These are phyloP conservation scores for Hyperoodon ampullatus DNA, from an alignment of 2,113 vertebrate genomes.

Conservation along the genomic window DNA sequence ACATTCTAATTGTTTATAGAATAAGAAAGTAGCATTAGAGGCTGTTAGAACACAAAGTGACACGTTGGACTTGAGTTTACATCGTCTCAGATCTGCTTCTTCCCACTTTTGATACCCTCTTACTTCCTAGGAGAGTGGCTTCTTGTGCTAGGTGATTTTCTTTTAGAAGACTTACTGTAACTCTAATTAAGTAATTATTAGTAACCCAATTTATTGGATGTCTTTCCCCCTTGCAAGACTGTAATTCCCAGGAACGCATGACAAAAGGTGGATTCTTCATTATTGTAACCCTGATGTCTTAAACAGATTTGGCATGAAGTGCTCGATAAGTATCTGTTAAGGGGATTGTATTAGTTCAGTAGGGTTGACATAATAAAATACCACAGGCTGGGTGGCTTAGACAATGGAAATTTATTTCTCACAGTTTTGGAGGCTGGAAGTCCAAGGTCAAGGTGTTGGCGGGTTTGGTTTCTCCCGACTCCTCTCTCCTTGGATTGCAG, in stretches of 20 bases:
- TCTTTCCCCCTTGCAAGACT: neutral
- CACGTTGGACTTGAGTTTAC: neutral
- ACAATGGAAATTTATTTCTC: neutral
- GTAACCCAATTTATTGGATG: neutral
- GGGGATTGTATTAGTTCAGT: neutral
- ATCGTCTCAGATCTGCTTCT: neutral
- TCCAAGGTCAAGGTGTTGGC: neutral
- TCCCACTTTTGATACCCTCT: neutral
- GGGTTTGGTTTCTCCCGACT: neutral
- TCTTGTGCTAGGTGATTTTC: neutral
- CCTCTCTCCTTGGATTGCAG: neutral
- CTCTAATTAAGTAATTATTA: conserved; percentile 23
- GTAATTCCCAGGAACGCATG: neutral
- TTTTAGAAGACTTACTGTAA: neutral
- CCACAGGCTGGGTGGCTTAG: neutral
- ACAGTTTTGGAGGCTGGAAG: neutral
- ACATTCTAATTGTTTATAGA: neutral
- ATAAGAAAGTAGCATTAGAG: neutral
- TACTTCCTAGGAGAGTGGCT: neutral
- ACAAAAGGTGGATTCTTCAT: neutral
- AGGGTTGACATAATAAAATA: neutral
- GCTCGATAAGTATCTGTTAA: neutral
- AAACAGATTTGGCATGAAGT: neutral
- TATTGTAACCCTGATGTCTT: neutral
- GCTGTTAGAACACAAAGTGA: neutral